Evolutionary conservation across 2,797 vertebrate genomes (phyloP), one percentile per base, ranked within the genome.

Genomic region (Characodon lateralis): DNA sequence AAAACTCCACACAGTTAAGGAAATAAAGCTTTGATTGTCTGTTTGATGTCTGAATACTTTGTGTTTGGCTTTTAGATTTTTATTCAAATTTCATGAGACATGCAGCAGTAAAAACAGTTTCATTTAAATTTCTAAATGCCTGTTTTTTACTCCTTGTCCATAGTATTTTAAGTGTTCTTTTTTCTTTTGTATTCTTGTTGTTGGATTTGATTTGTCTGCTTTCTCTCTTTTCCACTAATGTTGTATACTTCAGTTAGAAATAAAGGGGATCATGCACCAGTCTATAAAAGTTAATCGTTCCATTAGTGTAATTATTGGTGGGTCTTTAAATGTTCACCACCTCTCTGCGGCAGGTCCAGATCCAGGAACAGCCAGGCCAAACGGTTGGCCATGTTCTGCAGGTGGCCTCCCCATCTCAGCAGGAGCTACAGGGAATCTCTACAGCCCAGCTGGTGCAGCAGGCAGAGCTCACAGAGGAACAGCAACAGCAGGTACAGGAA

Each of bases 391-490:
- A 98, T 90, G 96, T 97, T 80, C 94, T 99, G 74, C 98, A 99
- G 89, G 96, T 96, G 85, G 95, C 96, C n/a, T 97, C 96, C 75
- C 96, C 97, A 0, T 97, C 97, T 0, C 98, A 96, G 61, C 95
- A 96, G 71, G 96, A 97, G 51, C 94, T 99, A 74, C 98, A 99
- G 84, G 98, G 96, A 24, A 95, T 98, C 85, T 89, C 94, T 13
- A 89, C 93, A 79, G 87, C 94, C 46, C 97, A 98, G 84, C 96
- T 99, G 81, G 95, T 99, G 85, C 98, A 99, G 81, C 97, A 97
- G 0, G 96, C 97, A 0, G 98, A 99, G 84, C 97, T 99, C 48
- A 98, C 97, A 58, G 98, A 99, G 84, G 98, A 99, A 58, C 98
- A 99, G 73, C 98, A 99, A 82, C 98, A 99, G 90, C 98, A 99